Conservation (phyloP, 2,113 vertebrate species). For the Larimichthys crocea region DNA sequence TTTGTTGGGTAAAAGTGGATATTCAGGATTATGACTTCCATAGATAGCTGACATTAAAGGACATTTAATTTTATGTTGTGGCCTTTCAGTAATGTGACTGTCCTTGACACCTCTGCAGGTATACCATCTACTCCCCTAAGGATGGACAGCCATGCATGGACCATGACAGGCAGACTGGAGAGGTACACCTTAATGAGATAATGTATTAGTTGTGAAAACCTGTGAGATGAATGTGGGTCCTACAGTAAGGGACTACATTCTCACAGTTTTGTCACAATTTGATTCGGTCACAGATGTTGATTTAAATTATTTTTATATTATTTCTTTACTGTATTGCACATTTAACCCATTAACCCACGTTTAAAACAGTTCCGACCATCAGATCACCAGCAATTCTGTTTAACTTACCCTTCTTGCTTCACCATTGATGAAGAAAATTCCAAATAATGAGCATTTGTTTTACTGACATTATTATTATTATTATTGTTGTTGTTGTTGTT, state of each 20-base stretch:
- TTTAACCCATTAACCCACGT: no score
- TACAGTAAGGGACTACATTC: neutral
- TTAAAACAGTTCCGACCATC: no score
- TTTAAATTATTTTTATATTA: neutral
- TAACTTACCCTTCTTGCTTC: no score
- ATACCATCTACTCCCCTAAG: conserved; percentile 97
- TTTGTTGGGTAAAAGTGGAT: neutral
- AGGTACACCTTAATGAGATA: conserved; percentile 83
- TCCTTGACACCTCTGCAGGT: conserved; percentile 80
- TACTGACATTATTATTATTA: neutral
- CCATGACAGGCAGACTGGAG: conserved; percentile 98
- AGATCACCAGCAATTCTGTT: no score
- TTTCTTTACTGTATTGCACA: neutral
- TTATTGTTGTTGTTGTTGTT: no score
- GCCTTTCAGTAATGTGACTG: neutral
- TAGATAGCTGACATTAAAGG: neutral
- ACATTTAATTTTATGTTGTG: neutral
- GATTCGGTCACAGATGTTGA: neutral
- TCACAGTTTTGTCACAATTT: neutral
- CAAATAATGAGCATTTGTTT: neutral
- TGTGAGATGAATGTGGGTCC: neutral
- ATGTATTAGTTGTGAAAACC: neutral
- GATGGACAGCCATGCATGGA: conserved; percentile 99
- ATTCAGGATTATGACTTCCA: neutral
- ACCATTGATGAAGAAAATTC: no score